Conservation (phyloP, 2,888 invertebrate genomes). For the Tetragnatha montana region DNA sequence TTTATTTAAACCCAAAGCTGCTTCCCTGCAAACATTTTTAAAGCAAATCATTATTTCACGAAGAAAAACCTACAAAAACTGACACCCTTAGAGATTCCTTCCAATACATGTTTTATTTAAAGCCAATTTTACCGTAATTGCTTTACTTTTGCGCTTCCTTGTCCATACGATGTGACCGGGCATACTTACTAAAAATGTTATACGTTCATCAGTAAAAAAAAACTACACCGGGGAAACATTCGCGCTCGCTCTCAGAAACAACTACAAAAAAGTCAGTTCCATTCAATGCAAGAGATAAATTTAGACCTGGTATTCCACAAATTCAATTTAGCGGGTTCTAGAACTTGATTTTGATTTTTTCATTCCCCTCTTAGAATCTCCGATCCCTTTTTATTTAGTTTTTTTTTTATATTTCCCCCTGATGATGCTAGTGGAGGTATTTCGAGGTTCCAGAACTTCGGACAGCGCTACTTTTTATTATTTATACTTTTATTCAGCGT, state of each 20-base stretch:
- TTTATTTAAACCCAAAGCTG: background rate
- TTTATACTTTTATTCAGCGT: background rate
- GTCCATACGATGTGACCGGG: background rate
- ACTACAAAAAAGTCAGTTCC: constrained; percentile 1
- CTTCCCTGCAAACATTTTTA: background rate
- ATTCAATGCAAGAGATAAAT: constrained; percentile 29
- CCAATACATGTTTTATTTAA: background rate
- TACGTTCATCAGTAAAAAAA: background rate
- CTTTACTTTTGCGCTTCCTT: background rate
- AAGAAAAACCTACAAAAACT: background rate
- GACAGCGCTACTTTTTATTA: background rate
- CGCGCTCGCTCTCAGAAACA: background rate
- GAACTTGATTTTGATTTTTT: constrained; percentile 8
- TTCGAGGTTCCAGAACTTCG: background rate
- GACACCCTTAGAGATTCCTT: background rate
- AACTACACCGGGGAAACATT: background rate
- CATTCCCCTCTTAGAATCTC: background rate
- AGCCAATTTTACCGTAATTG: background rate
- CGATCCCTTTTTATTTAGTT: background rate
- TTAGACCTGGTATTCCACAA: constrained; percentile 22
- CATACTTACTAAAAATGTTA: background rate
- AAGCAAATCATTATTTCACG: background rate
- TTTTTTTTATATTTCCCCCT: background rate
- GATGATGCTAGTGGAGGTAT: background rate
- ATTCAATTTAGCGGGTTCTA: constrained; percentile 3